Conservation (phyloP, 1,140 invertebrate species). For the Ericerus pela region DNA sequence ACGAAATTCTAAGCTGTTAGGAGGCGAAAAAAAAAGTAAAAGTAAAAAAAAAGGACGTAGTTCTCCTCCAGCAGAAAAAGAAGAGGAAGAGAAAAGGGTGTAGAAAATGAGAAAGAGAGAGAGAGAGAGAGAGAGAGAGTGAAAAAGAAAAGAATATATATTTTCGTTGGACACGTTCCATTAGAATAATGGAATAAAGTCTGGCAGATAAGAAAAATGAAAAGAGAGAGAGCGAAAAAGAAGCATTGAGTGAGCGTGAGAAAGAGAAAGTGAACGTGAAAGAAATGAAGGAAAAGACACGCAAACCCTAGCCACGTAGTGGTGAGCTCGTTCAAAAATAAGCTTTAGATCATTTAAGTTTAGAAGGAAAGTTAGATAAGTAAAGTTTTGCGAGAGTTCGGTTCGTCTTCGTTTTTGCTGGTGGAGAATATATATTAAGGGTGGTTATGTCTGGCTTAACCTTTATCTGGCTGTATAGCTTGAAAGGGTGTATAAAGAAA, state of each 20-base stretch:
- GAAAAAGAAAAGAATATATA: conserved; percentile 9
- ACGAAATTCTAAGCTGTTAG: no score
- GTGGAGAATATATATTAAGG: conserved; percentile 12
- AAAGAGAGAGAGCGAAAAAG: no score
- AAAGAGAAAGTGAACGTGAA: no score
- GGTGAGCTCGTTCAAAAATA: conserved; percentile 12
- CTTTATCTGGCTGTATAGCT: conserved; percentile 12
- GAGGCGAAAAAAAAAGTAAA: no score
- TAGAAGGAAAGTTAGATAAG: conserved; percentile 11
- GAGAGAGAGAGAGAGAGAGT: no score
- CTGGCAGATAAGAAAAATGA: conserved; percentile 5
- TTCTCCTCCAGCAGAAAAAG: no score
- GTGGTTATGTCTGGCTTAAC: conserved; percentile 11
- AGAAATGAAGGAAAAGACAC: no score
- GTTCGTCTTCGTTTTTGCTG: conserved; percentile 10
- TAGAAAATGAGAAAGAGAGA: no score
- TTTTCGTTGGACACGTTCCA: conserved; percentile 11
- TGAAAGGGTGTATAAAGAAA: conserved; percentile 9
- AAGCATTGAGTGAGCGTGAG: no score
- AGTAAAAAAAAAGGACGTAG: no score
- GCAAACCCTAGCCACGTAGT: conserved; percentile 5
- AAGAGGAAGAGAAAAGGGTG: no score
- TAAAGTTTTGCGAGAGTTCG: conserved; percentile 11
- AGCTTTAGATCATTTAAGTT: conserved; percentile 12
- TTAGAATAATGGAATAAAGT: conserved; percentile 12